Conservation (phyloP, 2,888 invertebrate genomes). For the Drosophila pseudotalamancana region DNA sequence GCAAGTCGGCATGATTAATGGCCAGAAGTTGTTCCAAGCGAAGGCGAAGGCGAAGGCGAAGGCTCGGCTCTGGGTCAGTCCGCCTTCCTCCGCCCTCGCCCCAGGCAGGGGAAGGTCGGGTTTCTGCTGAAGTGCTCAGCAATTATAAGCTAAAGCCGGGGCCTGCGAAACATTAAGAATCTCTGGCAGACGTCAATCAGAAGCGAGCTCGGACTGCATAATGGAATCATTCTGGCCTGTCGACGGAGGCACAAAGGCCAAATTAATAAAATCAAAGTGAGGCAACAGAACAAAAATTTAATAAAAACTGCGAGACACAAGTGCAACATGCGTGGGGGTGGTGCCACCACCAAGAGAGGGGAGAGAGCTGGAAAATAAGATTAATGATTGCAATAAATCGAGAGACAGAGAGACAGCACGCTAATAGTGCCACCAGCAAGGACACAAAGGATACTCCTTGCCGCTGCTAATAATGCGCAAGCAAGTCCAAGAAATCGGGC, state of each 20-base stretch:
- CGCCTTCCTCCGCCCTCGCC: not conserved
- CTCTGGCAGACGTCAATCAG: constrained; percentile 78
- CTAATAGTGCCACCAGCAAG: constrained; percentile 81
- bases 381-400: constrained; percentile 85
- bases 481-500: constrained; percentile 76
- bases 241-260: constrained; percentile 58
- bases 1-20: constrained; percentile 66
- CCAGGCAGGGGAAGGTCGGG: not conserved
- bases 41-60: constrained; percentile 6
- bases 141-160: constrained; percentile 67
- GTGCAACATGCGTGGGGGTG: constrained; percentile 49
- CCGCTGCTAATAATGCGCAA: constrained; percentile 74
- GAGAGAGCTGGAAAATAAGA: constrained; percentile 74
- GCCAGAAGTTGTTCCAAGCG: constrained; percentile 23
- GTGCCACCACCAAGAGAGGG: constrained; percentile 1
- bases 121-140: constrained; percentile 64
- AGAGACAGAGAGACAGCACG: constrained; percentile 67
- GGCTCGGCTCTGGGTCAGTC: constrained; percentile 2
- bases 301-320: constrained; percentile 62
- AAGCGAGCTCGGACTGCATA: constrained; percentile 56
- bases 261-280: constrained; percentile 79
- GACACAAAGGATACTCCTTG: constrained; percentile 76
- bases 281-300: constrained; percentile 66
- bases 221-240: constrained; percentile 50
- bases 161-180: constrained; percentile 67